Evolutionary conservation across 2,797 vertebrate species (phyloP).

Genomic region (Gobio occitaniae): DNA sequence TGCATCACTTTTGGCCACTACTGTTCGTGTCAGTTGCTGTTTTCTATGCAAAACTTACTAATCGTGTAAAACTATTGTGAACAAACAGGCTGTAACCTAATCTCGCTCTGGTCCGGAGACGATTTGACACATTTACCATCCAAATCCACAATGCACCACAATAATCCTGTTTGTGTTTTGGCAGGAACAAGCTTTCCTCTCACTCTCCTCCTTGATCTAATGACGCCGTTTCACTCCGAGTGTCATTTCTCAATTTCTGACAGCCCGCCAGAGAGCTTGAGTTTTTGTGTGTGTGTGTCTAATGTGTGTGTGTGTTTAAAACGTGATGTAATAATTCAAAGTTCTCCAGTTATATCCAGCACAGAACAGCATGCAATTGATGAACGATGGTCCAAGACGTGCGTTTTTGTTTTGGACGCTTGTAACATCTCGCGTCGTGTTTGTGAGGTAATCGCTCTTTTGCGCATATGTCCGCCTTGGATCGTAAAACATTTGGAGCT

Average conservation of each 20-base stretch:
- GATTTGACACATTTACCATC: conserved; percentile 3
- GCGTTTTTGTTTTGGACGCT: conserved; percentile 34
- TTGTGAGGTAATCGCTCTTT: conserved; percentile 32
- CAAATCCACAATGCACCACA: conserved; percentile 20
- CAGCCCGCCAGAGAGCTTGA: conserved; percentile 10
- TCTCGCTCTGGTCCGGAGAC: background rate
- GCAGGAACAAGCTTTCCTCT: conserved; percentile 38
- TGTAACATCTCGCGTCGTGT: background rate
- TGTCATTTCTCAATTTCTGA: conserved; percentile 21
- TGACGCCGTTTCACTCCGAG: conserved; percentile 25
- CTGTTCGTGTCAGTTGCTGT: background rate
- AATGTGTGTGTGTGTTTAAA: conserved; percentile 35
- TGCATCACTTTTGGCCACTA: background rate
- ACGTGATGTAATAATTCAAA: conserved; percentile 55
- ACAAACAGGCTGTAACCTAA: background rate
- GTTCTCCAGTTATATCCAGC: conserved; percentile 42
- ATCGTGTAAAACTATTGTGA: background rate
- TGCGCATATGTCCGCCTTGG: background rate
- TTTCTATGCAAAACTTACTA: background rate
- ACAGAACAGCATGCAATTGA: conserved; percentile 18
- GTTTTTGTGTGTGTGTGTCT: background rate
- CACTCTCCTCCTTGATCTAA: conserved; percentile 26
- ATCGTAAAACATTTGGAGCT: conserved; percentile 39
- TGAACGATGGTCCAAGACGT: conserved; percentile 19
- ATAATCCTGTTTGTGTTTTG: conserved; percentile 57